phyloP scores from a whole-genome alignment of 1,140 invertebrate genomes.

The roundworm (Caenorhabditis elegans) region DNA sequence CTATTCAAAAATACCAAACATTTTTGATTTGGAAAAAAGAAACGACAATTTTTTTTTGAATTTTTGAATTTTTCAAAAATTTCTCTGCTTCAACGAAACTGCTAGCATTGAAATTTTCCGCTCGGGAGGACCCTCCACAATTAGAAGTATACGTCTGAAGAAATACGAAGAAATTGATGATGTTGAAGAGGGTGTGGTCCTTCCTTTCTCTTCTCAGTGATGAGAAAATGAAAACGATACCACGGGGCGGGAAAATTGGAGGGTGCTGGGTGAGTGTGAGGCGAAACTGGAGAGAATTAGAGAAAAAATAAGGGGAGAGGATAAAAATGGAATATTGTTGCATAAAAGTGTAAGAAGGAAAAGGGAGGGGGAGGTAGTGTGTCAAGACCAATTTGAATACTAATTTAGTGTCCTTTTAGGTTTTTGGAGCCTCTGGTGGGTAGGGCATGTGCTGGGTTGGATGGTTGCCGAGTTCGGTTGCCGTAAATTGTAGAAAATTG shows the following conservation, averaged over 20 bases:
- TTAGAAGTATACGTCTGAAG: neutral
- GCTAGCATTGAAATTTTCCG: too few species aligned
- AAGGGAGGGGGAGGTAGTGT: neutral
- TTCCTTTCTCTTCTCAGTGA: neutral
- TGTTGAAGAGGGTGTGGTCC: too few species aligned
- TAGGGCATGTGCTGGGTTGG: too few species aligned
- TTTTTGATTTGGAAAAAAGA: too few species aligned
- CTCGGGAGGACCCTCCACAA: too few species aligned
- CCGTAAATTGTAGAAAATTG: too few species aligned
- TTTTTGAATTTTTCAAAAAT: too few species aligned
- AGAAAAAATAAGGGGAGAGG: neutral
- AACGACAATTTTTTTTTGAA: too few species aligned
- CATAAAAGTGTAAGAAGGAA: neutral
- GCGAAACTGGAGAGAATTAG: neutral
- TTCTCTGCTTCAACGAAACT: too few species aligned
- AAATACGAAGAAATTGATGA: neutral
- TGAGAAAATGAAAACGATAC: neutral
- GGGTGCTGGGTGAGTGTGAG: neutral
- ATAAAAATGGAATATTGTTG: neutral
- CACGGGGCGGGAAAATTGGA: neutral
- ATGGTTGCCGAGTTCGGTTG: too few species aligned
- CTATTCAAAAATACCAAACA: too few species aligned
- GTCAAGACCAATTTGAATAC: slow-evolving; percentile 29
- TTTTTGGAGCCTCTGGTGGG: too few species aligned
- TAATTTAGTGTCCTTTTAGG: slow-evolving; percentile 23